Evolutionary conservation across 2,797 vertebrate genomes (phyloP).

Genomic region (Nasua narica): DNA sequence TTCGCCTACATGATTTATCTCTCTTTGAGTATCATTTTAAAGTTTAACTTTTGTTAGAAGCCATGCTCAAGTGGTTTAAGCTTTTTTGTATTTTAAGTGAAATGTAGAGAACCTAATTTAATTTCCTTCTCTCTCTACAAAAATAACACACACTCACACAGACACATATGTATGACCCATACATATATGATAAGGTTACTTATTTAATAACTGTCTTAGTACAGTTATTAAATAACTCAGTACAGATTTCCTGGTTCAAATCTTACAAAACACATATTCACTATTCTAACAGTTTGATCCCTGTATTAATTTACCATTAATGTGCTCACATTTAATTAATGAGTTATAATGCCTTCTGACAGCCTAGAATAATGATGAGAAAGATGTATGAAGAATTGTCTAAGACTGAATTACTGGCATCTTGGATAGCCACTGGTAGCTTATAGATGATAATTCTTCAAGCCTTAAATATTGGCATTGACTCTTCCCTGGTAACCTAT

Average conservation of each 20-base stretch:
- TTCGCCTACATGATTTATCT: not conserved
- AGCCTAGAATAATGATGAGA: conserved; percentile 75
- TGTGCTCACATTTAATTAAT: conserved; percentile 80
- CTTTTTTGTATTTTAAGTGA: not conserved
- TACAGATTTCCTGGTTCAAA: not conserved
- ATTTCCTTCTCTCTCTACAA: not conserved
- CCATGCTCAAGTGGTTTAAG: not conserved
- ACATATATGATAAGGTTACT: not conserved
- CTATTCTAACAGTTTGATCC: conserved; percentile 70
- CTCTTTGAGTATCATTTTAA: not conserved
- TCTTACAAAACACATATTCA: conserved; percentile 34
- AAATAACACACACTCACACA: not conserved
- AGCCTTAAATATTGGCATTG: conserved; percentile 66
- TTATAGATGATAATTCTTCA: conserved; percentile 65
- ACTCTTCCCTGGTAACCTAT: conserved; percentile 50
- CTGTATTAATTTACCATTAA: conserved; percentile 34
- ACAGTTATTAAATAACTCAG: not conserved
- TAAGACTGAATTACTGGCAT: conserved; percentile 66
- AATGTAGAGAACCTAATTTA: not conserved
- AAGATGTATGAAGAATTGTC: conserved; percentile 57
- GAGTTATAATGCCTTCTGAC: conserved; percentile 48
- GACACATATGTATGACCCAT: not conserved
- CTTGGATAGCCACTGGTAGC: conserved; percentile 42
- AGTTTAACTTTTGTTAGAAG: not conserved
- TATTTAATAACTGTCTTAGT: not conserved